Conservation (phyloP, 2,888 invertebrate genomes). For the Amphimallon solstitiale region DNA sequence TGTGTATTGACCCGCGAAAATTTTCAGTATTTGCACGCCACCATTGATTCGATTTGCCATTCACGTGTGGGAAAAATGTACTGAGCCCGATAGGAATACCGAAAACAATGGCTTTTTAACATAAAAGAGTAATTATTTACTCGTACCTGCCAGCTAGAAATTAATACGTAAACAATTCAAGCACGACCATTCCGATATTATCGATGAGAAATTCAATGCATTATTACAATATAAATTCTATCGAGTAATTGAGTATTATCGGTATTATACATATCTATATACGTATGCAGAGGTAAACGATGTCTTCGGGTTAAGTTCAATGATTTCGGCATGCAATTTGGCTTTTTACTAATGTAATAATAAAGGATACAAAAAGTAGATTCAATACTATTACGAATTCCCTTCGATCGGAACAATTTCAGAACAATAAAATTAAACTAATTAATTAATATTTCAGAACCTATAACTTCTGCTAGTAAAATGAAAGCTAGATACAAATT, state of each 20-base stretch:
- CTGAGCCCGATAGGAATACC: slow-evolving; percentile 3
- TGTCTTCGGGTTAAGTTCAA: too few species aligned
- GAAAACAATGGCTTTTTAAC: slow-evolving; percentile 31
- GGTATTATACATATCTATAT: background rate
- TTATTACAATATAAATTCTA: slow-evolving; percentile 24
- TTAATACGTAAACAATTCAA: slow-evolving; percentile 31
- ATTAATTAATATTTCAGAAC: too few species aligned
- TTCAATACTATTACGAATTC: too few species aligned
- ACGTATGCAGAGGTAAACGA: background rate
- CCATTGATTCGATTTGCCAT: slow-evolving; percentile 29
- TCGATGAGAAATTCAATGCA: slow-evolving; percentile 22
- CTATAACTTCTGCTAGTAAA: too few species aligned
- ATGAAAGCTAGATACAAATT: too few species aligned
- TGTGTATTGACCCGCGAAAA: slow-evolving; percentile 31
- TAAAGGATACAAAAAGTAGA: too few species aligned
- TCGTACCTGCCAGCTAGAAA: slow-evolving; percentile 20
- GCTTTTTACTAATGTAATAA: too few species aligned
- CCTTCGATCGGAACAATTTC: too few species aligned
- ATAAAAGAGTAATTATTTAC: slow-evolving; percentile 28
- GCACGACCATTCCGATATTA: slow-evolving; percentile 23
- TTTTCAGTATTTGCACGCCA: slow-evolving; percentile 17
- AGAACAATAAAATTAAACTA: too few species aligned
- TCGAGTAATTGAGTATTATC: background rate
- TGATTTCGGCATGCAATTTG: too few species aligned
- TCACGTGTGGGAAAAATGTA: slow-evolving; percentile 25